Percentiles rank a stretch among this genome's conserved stretches.
These are phyloP conservation scores for Spilogale gracilis DNA, from an alignment of 2,113 vertebrate genomes.

Conservation along the genomic window DNA sequence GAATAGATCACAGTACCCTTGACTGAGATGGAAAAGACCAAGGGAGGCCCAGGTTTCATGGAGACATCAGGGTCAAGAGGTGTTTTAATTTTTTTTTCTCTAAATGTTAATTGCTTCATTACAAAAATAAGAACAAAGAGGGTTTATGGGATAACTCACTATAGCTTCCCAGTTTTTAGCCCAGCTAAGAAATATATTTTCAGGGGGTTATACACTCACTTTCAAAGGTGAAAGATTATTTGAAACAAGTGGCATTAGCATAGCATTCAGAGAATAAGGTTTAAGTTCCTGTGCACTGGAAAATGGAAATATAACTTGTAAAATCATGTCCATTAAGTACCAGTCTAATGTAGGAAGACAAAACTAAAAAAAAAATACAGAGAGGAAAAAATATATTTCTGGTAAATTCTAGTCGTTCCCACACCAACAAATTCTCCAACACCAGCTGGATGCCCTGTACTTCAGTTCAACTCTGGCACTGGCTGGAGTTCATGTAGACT, in stretches of 20 bases:
- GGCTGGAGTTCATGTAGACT: background rate
- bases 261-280: background rate
- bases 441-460: background rate
- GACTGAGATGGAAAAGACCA: background rate
- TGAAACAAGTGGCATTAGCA: background rate
- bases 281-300: background rate
- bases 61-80: slow-evolving; percentile 22
- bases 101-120: slow-evolving; percentile 2
- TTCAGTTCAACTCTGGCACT: background rate
- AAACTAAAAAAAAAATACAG: slow-evolving; percentile 14
- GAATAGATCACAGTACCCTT: background rate
- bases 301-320: background rate
- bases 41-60: background rate
- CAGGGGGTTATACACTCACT: background rate
- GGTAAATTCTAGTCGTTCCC: background rate
- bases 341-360: background rate
- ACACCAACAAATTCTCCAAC: background rate
- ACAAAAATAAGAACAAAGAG: background rate
- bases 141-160: background rate
- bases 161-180: background rate
- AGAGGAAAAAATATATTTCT: background rate
- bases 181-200: slow-evolving; percentile 1
- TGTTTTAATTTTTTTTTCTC: background rate
- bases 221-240: background rate
- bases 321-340: background rate